Evolutionary conservation across 2,113 vertebrate genomes (phyloP).

Genomic region (Gadus macrocephalus): DNA sequence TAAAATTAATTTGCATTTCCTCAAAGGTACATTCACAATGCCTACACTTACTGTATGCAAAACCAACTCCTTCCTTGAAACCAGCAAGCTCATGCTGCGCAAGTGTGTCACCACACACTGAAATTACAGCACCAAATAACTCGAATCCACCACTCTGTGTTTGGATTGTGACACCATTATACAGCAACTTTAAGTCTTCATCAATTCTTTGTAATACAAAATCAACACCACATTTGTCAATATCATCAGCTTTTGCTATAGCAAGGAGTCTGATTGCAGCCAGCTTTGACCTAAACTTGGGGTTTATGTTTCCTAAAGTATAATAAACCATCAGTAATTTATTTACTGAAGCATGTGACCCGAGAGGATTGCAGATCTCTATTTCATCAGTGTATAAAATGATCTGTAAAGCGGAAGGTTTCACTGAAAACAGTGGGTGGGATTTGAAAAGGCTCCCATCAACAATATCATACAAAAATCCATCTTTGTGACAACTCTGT

Average conservation of each 20-base stretch:
- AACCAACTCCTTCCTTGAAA: conserved; percentile 26
- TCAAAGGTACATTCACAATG: conserved; percentile 22
- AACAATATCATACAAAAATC: conserved; percentile 12
- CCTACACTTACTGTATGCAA: not conserved
- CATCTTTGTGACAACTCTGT: conserved; percentile 15
- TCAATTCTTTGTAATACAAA: conserved; percentile 22
- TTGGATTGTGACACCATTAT: conserved; percentile 17
- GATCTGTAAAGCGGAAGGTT: conserved; percentile 23
- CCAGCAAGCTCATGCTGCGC: conserved; percentile 30
- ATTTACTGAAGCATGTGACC: conserved; percentile 7
- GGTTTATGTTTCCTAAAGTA: conserved; percentile 26
- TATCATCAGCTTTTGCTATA: conserved; percentile 16
- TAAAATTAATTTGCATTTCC: conserved; percentile 24
- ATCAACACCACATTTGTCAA: conserved; percentile 23
- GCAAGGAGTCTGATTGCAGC: conserved; percentile 23
- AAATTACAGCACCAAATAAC: conserved; percentile 20
- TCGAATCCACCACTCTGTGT: conserved; percentile 14
- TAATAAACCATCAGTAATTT: conserved; percentile 6
- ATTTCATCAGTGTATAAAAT: conserved; percentile 1
- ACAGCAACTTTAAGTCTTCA: conserved; percentile 10
- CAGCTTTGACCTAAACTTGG: conserved; percentile 29
- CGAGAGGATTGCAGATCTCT: conserved; percentile 29
- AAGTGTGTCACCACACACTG: conserved; percentile 30
- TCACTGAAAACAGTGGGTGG: conserved; percentile 21
- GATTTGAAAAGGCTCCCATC: conserved; percentile 17